Evolutionary conservation across 1,140 invertebrate species (phyloP).

Genomic region (Adelges cooleyi): DNA sequence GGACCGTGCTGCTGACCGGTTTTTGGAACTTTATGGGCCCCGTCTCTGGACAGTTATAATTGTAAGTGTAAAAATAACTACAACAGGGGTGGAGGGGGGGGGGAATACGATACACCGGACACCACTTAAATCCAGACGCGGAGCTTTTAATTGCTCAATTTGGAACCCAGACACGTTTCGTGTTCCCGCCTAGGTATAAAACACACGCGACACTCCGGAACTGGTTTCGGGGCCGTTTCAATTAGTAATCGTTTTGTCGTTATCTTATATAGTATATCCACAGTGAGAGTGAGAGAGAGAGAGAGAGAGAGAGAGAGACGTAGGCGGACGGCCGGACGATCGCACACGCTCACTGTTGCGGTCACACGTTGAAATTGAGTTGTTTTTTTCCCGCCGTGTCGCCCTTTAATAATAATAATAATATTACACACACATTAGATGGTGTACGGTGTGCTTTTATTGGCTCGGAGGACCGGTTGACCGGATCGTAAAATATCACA

Average conservation of each 20-base stretch:
- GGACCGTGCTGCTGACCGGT: too few species aligned
- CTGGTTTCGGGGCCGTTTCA: conserved; percentile 17
- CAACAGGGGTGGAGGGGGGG: too few species aligned
- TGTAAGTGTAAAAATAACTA: not conserved
- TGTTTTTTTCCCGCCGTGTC: not conserved
- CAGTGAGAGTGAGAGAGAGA: too few species aligned
- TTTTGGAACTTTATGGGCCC: conserved; percentile 18
- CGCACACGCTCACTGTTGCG: too few species aligned
- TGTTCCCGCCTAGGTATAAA: not conserved
- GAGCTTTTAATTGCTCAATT: conserved; percentile 26
- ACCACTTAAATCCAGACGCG: conserved; percentile 9
- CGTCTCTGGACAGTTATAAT: not conserved
- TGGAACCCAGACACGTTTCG: conserved; percentile 1
- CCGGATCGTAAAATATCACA: conserved; percentile 5
- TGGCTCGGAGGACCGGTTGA: conserved; percentile 6
- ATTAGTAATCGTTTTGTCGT: conserved; percentile 26
- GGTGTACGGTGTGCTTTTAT: not conserved
- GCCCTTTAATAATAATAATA: not conserved
- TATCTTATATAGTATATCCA: too few species aligned
- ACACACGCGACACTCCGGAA: not conserved
- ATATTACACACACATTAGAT: not conserved
- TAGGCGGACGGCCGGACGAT: too few species aligned
- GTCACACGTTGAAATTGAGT: not conserved
- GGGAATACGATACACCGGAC: too few species aligned
- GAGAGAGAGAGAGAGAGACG: too few species aligned